Evolutionary conservation across 2,113 vertebrate species (phyloP), one percentile per base, ranked within the genome.

Genomic region (Todiramphus chloris): DNA sequence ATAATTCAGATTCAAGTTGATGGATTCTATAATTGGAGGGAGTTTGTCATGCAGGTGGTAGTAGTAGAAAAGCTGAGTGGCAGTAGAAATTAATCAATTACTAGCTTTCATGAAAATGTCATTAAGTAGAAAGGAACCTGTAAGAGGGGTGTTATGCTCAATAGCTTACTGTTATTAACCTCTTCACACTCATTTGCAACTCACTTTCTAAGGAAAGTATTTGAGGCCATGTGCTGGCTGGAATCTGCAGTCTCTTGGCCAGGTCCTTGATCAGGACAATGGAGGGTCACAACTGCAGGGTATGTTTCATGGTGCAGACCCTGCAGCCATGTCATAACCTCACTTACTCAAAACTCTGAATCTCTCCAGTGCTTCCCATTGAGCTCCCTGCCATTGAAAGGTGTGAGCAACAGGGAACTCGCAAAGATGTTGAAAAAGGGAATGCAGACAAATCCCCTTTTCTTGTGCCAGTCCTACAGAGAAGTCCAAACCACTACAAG

Each of bases 151-250:
- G 2, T 73, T 74, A 25, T 79, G 43, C 33, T 94, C 62, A 56
- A 3, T n/a, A n/a, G 37, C 16, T 85, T 77, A 11, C 11, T 78
- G 30, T 37, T 62, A 4, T 4, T 44, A 78, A 53, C 59, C 41
- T 77, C 46, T 67, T 78, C 43, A 3, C 1, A 4, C 43, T 83
- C 0, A 0, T 86, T 89, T 92, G 64, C 64, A 46, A 2, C 10
- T 6, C 15, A 27, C 16, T 63, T 86, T 74, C 13, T 62, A 30
- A 74, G 59, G 64, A 59, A 30, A 59, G 15, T 66, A 37, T 8
- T 70, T 30, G 44, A 74, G 31, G 18, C 77, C 31, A 1, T 27
- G 35, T 35, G 27, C 75, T 80, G 78, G 10, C 55, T 74, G 83
- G 25, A 67, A 51, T 50, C 37, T 62, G 27, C 12, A 25, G 15